These are phyloP conservation scores for Agonopterix arenella DNA, from an alignment of 2,888 invertebrate species.

Conservation along the genomic window DNA sequence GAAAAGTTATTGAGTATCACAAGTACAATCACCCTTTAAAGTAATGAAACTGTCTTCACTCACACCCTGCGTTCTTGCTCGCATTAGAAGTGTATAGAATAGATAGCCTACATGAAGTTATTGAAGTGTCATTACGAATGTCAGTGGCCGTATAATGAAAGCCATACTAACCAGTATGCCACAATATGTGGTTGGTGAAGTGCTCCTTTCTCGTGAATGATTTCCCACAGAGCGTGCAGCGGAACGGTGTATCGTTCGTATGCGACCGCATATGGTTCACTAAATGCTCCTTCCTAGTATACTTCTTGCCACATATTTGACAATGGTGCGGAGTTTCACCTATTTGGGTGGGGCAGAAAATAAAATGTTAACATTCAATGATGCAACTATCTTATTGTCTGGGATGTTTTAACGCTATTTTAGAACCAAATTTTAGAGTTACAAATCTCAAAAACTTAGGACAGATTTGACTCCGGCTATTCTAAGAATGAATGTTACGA, in stretches of 20 bases:
- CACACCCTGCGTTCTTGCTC: too few relatives aligned
- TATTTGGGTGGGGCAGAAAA: constrained; percentile 70
- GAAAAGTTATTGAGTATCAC: too few relatives aligned
- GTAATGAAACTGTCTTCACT: too few relatives aligned
- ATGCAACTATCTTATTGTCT: constrained; percentile 61
- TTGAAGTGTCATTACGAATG: constrained; percentile 4
- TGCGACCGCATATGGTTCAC: constrained; percentile 93
- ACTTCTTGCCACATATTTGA: constrained; percentile 91
- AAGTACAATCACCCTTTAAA: too few relatives aligned
- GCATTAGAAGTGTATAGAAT: background rate
- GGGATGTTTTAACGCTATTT: too few relatives aligned
- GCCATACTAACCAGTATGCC: constrained; percentile 84
- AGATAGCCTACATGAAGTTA: background rate
- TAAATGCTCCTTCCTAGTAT: constrained; percentile 92
- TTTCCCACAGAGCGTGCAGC: constrained; percentile 92
- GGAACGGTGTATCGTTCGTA: constrained; percentile 91
- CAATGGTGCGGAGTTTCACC: constrained; percentile 93
- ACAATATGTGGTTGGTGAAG: constrained; percentile 93
- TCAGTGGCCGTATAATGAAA: constrained; percentile 22
- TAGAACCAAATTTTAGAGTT: too few relatives aligned
- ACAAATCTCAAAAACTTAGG: too few relatives aligned
- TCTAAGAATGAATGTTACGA: too few relatives aligned
- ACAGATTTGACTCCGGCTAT: too few relatives aligned
- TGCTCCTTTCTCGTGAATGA: constrained; percentile 93
- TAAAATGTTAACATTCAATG: constrained; percentile 72